Percentiles rank a stretch among this genome's conserved stretches.
Conservation (phyloP, 2,797 vertebrate genomes). For the Catharus ustulatus region DNA sequence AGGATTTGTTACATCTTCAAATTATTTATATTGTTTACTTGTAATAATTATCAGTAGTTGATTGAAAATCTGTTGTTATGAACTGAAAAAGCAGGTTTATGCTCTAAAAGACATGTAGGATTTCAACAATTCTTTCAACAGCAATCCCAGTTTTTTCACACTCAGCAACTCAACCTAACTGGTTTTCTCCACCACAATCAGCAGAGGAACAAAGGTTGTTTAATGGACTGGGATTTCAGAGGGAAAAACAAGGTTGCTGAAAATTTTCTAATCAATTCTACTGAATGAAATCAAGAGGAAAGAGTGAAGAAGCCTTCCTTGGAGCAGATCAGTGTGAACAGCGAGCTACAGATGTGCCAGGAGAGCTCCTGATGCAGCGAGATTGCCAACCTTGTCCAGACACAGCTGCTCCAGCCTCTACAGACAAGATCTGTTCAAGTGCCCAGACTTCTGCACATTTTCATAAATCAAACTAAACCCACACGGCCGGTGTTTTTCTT, state of each 20-base stretch:
- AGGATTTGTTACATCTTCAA: not conserved
- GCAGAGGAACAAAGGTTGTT: not conserved
- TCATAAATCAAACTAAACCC: conserved; percentile 29
- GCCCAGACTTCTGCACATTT: conserved; percentile 15
- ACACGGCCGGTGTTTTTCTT: not conserved
- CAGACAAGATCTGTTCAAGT: conserved; percentile 17
- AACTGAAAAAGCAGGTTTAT: not conserved
- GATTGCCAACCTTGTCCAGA: not conserved
- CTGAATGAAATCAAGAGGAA: not conserved
- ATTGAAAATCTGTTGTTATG: not conserved
- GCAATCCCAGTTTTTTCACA: not conserved
- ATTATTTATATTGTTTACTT: not conserved
- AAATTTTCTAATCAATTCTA: not conserved
- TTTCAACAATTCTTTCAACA: not conserved
- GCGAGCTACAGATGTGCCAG: not conserved
- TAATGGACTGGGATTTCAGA: not conserved
- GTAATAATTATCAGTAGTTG: not conserved
- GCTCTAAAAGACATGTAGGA: not conserved
- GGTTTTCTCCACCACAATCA: not conserved
- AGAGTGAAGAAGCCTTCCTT: not conserved
- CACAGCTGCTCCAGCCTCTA: not conserved
- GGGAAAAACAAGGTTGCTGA: not conserved
- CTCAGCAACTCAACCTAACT: not conserved
- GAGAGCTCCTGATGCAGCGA: not conserved
- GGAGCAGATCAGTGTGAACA: not conserved